Conservation (phyloP, 2,888 invertebrate genomes). For the Polylopha cassiicola region DNA sequence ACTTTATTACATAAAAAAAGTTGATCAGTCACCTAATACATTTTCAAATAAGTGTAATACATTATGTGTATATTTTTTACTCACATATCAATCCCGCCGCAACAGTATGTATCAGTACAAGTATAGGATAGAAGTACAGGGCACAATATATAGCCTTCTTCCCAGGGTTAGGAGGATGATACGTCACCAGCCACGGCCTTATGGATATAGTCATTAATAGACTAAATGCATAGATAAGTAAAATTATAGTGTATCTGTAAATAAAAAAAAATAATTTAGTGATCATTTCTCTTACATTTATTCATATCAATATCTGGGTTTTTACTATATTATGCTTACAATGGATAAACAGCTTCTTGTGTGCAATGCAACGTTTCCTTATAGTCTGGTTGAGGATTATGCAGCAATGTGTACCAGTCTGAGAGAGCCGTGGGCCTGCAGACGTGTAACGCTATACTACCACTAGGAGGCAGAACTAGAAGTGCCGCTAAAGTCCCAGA, state of each 20-base stretch:
- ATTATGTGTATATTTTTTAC: constrained; percentile 37
- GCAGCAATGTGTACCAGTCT: constrained; percentile 97
- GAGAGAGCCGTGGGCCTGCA: constrained; percentile 88
- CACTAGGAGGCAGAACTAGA: constrained; percentile 88
- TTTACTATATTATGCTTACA: constrained; percentile 83
- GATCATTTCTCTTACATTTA: too few relatives aligned
- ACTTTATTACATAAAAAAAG: too few relatives aligned
- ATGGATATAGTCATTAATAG: constrained; percentile 87
- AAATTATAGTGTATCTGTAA: constrained; percentile 92
- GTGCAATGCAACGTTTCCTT: constrained; percentile 93
- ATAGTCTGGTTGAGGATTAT: constrained; percentile 96
- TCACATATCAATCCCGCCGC: constrained; percentile 95
- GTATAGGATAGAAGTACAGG: constrained; percentile 93
- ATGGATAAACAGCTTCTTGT: constrained; percentile 97
- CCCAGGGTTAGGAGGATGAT: constrained; percentile 81
- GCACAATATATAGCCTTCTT: constrained; percentile 94
- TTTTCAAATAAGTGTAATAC: too few relatives aligned
- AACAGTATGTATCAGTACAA: constrained; percentile 90
- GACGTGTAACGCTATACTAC: constrained; percentile 84
- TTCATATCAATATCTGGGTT: too few relatives aligned
- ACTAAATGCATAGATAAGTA: constrained; percentile 92
- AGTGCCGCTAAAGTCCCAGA: constrained; percentile 86
- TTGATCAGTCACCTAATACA: too few relatives aligned
- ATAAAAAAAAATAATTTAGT: neutral
- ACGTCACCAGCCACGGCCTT: constrained; percentile 84